A percentile compares a stretch with the other conserved stretches of the same genome.
phyloP scores from a whole-genome alignment of 2,888 invertebrate genomes.

The Zaprionus bogoriensis region DNA sequence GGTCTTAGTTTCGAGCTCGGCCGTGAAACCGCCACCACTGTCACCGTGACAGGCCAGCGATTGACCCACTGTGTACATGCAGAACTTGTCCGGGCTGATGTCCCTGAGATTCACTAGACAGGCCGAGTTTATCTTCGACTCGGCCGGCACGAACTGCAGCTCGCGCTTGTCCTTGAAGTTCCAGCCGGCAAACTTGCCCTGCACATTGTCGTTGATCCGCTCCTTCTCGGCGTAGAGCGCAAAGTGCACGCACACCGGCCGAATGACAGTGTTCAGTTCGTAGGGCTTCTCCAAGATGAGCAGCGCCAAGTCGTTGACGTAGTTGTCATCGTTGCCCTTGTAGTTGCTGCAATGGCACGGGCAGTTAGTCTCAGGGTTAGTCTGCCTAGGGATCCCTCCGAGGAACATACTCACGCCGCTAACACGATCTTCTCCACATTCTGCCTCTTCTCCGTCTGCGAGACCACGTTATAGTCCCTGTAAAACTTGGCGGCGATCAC shows the following conservation, averaged over 20 bases:
- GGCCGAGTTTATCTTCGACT: constrained; percentile 41
- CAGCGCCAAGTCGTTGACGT: constrained; percentile 47
- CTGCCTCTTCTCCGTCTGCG: constrained; percentile 25
- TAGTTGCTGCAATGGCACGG: constrained; percentile 26
- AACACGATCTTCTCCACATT: constrained; percentile 43
- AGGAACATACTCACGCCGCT: constrained; percentile 28
- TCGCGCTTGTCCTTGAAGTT: constrained; percentile 50
- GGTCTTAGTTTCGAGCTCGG: constrained; percentile 2
- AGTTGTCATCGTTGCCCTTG: constrained; percentile 45
- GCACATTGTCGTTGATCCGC: constrained; percentile 42
- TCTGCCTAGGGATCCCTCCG: background rate
- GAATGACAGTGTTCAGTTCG: constrained; percentile 51
- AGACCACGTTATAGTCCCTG: constrained; percentile 34
- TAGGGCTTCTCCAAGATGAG: constrained; percentile 42
- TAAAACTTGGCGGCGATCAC: constrained; percentile 60
- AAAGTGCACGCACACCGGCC: constrained; percentile 60
- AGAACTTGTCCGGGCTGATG: constrained; percentile 60
- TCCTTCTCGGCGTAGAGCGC: constrained; percentile 44
- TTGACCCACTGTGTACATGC: constrained; percentile 60
- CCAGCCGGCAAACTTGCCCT: constrained; percentile 62
- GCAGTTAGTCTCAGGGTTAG: background rate
- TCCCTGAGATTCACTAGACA: constrained; percentile 39
- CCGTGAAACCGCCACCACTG: constrained; percentile 67
- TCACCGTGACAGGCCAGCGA: constrained; percentile 63
- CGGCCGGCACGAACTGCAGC: constrained; percentile 61